These are phyloP conservation scores for Hypocryptadius cinnamomeus DNA, from an alignment of 2,113 vertebrate species.

Conservation along the genomic window DNA sequence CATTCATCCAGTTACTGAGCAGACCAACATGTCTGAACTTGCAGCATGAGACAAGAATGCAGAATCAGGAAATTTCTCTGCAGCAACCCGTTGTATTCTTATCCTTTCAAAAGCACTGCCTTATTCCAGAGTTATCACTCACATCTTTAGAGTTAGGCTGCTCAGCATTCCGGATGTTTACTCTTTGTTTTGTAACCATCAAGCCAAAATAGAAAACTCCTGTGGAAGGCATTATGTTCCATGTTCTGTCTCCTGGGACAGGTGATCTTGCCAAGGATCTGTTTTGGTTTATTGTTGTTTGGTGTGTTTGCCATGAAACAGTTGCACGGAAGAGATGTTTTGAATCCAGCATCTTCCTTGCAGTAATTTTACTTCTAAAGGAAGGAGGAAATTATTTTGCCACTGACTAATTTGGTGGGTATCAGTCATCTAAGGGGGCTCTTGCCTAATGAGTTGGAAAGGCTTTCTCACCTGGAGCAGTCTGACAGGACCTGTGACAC, in stretches of 20 bases:
- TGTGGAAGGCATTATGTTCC: background rate
- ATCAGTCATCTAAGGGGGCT: background rate
- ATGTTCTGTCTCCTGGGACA: background rate
- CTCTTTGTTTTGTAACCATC: background rate
- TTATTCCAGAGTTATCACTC: background rate
- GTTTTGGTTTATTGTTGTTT: background rate
- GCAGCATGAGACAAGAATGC: background rate
- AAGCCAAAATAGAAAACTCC: background rate
- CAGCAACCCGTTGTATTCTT: background rate
- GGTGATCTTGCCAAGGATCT: background rate
- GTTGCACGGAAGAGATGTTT: background rate
- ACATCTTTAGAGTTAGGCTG: accelerated
- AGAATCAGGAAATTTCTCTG: background rate
- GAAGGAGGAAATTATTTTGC: background rate
- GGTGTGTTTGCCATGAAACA: background rate
- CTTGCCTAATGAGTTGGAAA: background rate
- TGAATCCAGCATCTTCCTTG: background rate
- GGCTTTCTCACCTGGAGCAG: background rate
- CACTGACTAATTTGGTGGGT: background rate
- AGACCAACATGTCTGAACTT: background rate
- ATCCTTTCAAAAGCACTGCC: background rate
- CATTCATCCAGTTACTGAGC: background rate
- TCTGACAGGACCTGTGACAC: background rate
- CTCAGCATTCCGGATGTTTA: background rate
- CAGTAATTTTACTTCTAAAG: background rate